Evolutionary conservation across 2,113 vertebrate species (phyloP).

Genomic region (Podarcis cretensis): DNA sequence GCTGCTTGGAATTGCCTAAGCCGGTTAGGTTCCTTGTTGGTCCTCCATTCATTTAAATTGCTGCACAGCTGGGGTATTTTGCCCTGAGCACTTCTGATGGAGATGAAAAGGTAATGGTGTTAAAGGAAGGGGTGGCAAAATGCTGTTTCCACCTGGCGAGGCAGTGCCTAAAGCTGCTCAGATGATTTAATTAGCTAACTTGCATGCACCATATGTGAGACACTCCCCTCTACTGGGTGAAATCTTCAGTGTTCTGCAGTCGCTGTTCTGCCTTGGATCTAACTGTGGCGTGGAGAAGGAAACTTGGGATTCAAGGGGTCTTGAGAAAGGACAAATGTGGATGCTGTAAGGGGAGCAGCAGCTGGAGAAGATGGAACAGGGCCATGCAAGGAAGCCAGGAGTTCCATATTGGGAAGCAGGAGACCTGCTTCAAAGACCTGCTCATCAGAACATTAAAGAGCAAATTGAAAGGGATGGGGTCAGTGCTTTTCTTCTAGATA

Average conservation of each 20-base stretch:
- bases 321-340: conserved; percentile 22
- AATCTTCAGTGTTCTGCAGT: conserved; percentile 20
- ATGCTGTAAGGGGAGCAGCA: neutral
- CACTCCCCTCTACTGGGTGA: neutral
- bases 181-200: neutral
- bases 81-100: conserved; percentile 29
- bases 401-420: too few species aligned
- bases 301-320: conserved; percentile 7
- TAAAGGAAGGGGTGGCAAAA: neutral
- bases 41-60: conserved; percentile 48
- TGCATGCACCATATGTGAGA: neutral
- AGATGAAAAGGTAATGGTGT: neutral
- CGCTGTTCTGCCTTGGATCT: conserved; percentile 35
- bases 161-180: neutral
- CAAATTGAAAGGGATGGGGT: neutral
- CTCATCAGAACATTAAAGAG: neutral
- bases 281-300: conserved; percentile 37
- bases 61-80: conserved; percentile 46
- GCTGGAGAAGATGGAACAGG: too few species aligned
- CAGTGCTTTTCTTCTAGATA: too few species aligned
- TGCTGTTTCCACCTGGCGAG: conserved; percentile 20
- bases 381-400: neutral
- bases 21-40: conserved; percentile 55
- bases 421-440: neutral
- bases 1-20: conserved; percentile 57